Conservation (phyloP, 2,797 vertebrate species). For the Sebastes minor region DNA sequence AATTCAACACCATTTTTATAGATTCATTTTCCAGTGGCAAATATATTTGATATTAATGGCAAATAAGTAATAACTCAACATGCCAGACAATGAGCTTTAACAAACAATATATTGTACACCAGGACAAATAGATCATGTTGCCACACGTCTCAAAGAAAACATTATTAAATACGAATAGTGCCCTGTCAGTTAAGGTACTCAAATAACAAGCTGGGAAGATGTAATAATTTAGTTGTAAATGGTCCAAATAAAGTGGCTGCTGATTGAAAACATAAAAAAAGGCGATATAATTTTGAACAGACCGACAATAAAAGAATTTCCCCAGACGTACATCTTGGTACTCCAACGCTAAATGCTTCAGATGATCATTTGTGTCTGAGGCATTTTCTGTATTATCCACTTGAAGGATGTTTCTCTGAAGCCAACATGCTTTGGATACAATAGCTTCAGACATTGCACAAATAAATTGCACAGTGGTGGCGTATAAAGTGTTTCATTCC, state of each 20-base stretch:
- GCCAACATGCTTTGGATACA: background rate
- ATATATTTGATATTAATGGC: constrained; percentile 37
- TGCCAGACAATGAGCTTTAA: background rate
- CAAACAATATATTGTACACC: background rate
- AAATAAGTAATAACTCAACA: constrained; percentile 3
- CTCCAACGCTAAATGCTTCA: background rate
- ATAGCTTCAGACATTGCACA: background rate
- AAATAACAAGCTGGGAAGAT: constrained; percentile 14
- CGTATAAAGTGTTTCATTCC: constrained; percentile 21
- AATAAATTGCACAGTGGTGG: constrained; percentile 25
- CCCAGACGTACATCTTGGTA: background rate
- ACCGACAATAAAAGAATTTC: background rate
- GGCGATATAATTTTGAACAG: background rate
- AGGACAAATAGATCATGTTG: background rate
- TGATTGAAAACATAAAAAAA: background rate
- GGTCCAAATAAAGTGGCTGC: constrained; percentile 25
- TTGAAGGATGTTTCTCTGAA: background rate
- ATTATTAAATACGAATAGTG: constrained; percentile 17
- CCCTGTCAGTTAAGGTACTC: background rate
- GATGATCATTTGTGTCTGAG: background rate
- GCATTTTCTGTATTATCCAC: background rate
- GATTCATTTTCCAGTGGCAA: constrained; percentile 33
- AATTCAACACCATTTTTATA: constrained; percentile 19
- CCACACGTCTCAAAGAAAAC: background rate
- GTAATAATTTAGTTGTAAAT: constrained; percentile 38